These are phyloP conservation scores for Luperina testacea DNA, from an alignment of 2,888 invertebrate species.

Conservation along the genomic window DNA sequence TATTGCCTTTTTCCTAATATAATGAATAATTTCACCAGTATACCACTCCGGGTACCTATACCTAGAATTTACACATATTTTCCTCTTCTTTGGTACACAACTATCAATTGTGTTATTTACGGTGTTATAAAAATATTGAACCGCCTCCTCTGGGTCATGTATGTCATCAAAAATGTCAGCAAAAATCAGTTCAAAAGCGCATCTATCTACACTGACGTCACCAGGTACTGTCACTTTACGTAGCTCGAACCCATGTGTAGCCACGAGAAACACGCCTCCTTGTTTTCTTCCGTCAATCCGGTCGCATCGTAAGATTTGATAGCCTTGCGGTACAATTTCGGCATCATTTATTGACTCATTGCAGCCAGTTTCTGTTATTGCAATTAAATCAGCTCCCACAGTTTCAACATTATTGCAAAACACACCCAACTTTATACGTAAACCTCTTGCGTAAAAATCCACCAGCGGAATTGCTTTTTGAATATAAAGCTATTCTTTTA, in stretches of 20 bases:
- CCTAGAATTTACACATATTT: not conserved
- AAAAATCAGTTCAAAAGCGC: slow-evolving; percentile 3
- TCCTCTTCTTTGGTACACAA: not conserved
- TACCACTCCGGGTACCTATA: not conserved
- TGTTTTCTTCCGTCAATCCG: not conserved
- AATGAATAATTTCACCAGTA: not conserved
- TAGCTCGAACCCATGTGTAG: not conserved
- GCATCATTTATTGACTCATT: not conserved
- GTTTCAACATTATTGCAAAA: not conserved
- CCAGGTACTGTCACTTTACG: slow-evolving; percentile 3
- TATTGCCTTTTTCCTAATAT: not conserved
- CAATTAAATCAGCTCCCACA: not conserved
- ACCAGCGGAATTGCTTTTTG: no score
- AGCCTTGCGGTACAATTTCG: not conserved
- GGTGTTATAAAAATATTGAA: no score
- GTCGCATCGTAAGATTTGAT: not conserved
- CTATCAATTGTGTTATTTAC: no score
- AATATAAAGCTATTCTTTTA: no score
- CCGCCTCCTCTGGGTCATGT: no score
- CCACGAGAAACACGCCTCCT: slow-evolving; percentile 1
- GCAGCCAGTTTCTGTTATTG: not conserved
- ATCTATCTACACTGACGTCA: slow-evolving; percentile 12
- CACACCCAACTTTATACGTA: not conserved
- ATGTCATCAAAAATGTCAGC: not conserved
- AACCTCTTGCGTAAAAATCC: not conserved